These are phyloP conservation scores for Orbicella faveolata DNA, from an alignment of 64 coral and sea anemone species.

Conservation along the genomic window DNA sequence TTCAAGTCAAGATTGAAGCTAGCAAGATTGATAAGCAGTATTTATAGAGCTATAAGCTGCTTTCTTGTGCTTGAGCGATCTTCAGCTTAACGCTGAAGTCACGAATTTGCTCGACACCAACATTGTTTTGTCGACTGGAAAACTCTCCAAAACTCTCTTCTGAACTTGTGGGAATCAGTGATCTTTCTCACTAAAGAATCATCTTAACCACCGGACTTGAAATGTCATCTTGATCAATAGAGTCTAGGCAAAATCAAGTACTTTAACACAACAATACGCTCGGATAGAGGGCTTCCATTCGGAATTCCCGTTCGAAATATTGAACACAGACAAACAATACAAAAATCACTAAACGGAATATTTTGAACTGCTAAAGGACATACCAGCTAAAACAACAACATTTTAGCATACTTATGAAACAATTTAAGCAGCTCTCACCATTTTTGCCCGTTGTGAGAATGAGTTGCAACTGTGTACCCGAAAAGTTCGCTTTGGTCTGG, in stretches of 20 bases:
- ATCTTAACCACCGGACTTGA: too few relatives aligned
- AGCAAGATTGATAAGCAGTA: too few relatives aligned
- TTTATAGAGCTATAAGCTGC: too few relatives aligned
- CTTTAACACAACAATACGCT: neutral
- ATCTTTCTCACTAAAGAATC: too few relatives aligned
- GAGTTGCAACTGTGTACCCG: slow-evolving; percentile 7
- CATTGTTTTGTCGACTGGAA: too few relatives aligned
- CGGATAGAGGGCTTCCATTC: neutral
- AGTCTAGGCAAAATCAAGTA: neutral
- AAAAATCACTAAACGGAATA: neutral
- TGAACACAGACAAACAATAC: neutral
- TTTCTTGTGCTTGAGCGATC: too few relatives aligned
- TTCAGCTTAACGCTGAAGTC: too few relatives aligned
- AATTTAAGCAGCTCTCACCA: neutral
- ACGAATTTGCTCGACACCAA: too few relatives aligned
- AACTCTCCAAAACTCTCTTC: too few relatives aligned
- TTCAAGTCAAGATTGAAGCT: too few relatives aligned
- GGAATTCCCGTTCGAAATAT: neutral
- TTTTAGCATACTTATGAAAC: neutral
- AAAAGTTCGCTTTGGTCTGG: neutral
- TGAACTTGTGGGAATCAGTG: too few relatives aligned
- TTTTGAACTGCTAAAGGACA: neutral
- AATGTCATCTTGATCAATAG: too few relatives aligned
- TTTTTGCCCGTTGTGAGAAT: slow-evolving; percentile 3
- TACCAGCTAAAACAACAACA: neutral